These are phyloP conservation scores for Epinephelus awoara DNA, from an alignment of 2,797 vertebrate species.

Conservation along the genomic window DNA sequence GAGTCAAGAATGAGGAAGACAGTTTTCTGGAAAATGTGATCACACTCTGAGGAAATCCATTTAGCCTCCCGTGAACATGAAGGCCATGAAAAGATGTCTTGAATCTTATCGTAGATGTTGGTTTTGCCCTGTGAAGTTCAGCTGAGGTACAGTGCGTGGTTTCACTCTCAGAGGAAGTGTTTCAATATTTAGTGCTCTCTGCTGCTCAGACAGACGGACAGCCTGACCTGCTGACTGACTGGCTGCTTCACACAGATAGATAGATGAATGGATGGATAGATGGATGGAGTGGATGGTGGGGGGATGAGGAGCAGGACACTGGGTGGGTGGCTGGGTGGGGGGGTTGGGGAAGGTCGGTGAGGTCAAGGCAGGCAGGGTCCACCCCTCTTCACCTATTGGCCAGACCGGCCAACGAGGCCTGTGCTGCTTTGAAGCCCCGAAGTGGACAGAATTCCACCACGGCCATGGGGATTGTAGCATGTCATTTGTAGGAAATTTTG, in stretches of 20 bases:
- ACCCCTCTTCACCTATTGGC: conserved; percentile 79
- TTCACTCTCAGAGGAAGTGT: conserved; percentile 1
- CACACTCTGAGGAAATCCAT: conserved; percentile 27
- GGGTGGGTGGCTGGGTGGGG: conserved; percentile 47
- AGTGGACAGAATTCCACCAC: conserved; percentile 80
- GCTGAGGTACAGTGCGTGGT: neutral
- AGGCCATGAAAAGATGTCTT: conserved; percentile 4
- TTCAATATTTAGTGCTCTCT: neutral
- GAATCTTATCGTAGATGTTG: neutral
- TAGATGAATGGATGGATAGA: conserved; percentile 38
- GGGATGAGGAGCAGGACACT: conserved; percentile 62
- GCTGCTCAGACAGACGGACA: conserved; percentile 26
- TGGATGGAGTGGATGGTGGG: conserved; percentile 50
- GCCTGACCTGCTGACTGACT: conserved; percentile 53
- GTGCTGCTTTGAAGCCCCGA: conserved; percentile 75
- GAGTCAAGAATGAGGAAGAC: conserved; percentile 5
- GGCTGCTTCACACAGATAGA: conserved; percentile 1
- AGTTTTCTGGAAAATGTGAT: conserved; percentile 35
- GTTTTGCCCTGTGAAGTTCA: neutral
- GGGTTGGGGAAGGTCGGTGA: conserved; percentile 68
- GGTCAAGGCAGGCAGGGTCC: conserved; percentile 80
- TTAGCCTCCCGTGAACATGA: conserved; percentile 3
- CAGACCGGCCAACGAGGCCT: conserved; percentile 39
- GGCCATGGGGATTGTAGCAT: conserved; percentile 82
- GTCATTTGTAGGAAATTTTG: conserved; percentile 80